Base-by-base conservation (phyloP, 2,888 invertebrate species). In the Teinopalpus imperialis region DNA sequence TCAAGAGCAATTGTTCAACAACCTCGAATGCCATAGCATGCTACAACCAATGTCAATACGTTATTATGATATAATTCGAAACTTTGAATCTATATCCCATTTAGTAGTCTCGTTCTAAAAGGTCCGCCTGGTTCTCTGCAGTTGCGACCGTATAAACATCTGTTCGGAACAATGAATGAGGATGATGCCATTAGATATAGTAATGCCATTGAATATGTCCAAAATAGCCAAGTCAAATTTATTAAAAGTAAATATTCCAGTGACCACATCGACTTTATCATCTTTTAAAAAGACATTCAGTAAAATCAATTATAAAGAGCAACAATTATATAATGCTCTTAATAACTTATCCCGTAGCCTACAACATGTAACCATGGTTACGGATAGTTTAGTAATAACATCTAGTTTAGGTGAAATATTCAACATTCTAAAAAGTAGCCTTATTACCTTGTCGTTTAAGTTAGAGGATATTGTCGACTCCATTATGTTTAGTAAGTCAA, bases 101-200 rank as follows among this genome's bases (percentile, higher is more conserved):
- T 12, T 47, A 8, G 14, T 13, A 43, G 23, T 12, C 2, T 16
- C 20, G 29, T 18, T 3, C 24, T 30, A 43, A 32, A 42, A 51
- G 58, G 45, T 42, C 53, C 12, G 57, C 57, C 8, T 54, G 51
- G 47, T 41, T 63, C 32, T 51, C 56, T 18, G 53, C 35, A 1
- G 18, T 56, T 2, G 61, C 61, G 0, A 47, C 54, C 0, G 31
- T 54, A 8, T 58, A 64, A 24, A 24, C 24, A 24, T 24, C 24
- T 24, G 3, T 4, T 24, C 8, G 24, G 24, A 24, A 24, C 7
- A 24, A 24, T 8, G 6, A 24, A 8, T 24, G 24, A 8, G 7
- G 24, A 24, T 24, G 24, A 24, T 16, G 24, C 24, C 7, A 24
- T 24, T 24, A 21, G 44, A 54, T 14, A 54, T 29, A 30, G 52